phyloP scores from a whole-genome alignment of 2,888 invertebrate genomes.

The Pediacus dermestoides region DNA sequence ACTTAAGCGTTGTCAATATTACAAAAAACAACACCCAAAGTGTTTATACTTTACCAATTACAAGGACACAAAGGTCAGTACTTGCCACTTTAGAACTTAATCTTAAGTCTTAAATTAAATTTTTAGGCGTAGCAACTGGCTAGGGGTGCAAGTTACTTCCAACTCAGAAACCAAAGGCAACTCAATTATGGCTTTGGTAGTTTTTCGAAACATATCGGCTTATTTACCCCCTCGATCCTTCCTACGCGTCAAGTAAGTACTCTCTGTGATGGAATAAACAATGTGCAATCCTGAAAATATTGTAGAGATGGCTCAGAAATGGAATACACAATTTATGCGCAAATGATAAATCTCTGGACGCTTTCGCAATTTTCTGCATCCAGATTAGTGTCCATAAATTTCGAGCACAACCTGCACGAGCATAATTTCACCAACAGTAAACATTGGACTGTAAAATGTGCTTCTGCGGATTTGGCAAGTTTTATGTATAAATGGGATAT shows the following conservation, averaged over 20 bases:
- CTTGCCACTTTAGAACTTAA: background rate
- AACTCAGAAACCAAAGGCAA: slow-evolving; percentile 25
- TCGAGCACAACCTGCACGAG: slow-evolving; percentile 51
- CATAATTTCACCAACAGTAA: slow-evolving; percentile 41
- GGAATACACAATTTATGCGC: slow-evolving; percentile 64
- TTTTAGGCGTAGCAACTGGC: slow-evolving; percentile 20
- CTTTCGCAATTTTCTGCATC: slow-evolving; percentile 13
- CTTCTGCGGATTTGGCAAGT: slow-evolving; percentile 49
- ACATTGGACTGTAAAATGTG: slow-evolving; percentile 52
- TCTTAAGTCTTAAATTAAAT: background rate
- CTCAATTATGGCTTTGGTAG: slow-evolving; percentile 48
- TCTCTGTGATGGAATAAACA: slow-evolving; percentile 1
- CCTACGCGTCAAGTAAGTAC: slow-evolving; percentile 61
- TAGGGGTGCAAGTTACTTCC: slow-evolving; percentile 19
- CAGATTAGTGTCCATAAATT: slow-evolving; percentile 51
- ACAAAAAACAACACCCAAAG: background rate
- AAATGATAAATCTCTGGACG: slow-evolving; percentile 42
- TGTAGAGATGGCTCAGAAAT: slow-evolving; percentile 63
- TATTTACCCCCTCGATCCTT: slow-evolving; percentile 61
- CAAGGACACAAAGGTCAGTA: background rate
- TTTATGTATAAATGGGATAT: slow-evolving; percentile 61
- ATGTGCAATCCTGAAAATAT: slow-evolving; percentile 12
- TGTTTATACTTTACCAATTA: background rate
- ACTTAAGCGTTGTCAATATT: background rate
- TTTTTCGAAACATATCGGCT: slow-evolving; percentile 61